These are phyloP conservation scores for Rhynchopsitta pachyrhyncha DNA, from an alignment of 2,113 vertebrate genomes.

Conservation along the genomic window DNA sequence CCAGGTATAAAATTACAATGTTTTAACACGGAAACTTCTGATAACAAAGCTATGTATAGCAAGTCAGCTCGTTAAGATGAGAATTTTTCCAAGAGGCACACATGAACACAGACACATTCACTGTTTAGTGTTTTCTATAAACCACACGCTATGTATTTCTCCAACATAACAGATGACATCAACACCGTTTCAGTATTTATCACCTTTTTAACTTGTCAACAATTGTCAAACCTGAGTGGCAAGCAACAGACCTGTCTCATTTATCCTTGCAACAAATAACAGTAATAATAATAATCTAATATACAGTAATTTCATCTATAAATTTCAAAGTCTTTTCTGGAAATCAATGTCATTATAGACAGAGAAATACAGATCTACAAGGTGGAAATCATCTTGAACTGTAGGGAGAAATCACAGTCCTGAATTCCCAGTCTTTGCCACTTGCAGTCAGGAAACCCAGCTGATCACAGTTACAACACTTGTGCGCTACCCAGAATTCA, in stretches of 20 bases:
- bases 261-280: neutral
- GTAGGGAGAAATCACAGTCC: fast-evolving
- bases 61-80: neutral
- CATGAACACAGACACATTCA: neutral
- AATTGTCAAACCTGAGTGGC: neutral
- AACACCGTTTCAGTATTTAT: neutral
- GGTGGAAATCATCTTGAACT: neutral
- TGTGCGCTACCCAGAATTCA: neutral
- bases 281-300: neutral
- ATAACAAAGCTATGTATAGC: neutral
- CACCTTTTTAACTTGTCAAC: neutral
- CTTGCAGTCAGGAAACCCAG: neutral
- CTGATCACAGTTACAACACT: fast-evolving
- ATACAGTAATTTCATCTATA: neutral
- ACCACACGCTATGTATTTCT: neutral
- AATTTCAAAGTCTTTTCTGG: neutral
- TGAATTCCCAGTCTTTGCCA: neutral
- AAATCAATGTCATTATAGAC: neutral
- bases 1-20: neutral
- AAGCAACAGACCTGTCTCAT: neutral
- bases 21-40: neutral
- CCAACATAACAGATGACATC: neutral
- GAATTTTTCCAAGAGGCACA: neutral
- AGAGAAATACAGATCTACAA: neutral
- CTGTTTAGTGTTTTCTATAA: neutral